Evolutionary conservation across 2,888 invertebrate genomes (phyloP).

Genomic region (Rhopalosiphum nymphaeae): DNA sequence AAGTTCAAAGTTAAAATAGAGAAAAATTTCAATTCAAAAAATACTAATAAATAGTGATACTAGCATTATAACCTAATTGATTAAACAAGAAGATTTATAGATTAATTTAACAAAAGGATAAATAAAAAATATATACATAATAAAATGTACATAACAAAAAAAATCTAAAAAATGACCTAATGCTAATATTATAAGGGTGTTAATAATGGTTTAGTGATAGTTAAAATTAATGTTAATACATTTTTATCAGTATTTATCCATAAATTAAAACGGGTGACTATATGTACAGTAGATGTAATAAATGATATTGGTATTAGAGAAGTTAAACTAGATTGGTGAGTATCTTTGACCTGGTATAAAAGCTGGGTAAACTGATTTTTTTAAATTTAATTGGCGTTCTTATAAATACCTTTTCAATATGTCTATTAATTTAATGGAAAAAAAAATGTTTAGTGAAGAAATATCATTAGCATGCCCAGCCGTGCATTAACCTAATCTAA

Average conservation of each 20-base stretch:
- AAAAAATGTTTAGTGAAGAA: background rate
- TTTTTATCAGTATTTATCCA: background rate
- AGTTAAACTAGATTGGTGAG: background rate
- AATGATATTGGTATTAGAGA: background rate
- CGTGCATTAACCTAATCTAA: background rate
- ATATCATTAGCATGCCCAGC: background rate
- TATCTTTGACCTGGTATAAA: background rate
- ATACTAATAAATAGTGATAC: too few relatives aligned
- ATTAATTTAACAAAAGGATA: background rate
- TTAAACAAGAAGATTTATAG: background rate
- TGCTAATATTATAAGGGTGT: background rate
- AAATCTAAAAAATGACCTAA: background rate
- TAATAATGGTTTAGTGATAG: background rate
- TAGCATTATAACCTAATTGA: too few relatives aligned
- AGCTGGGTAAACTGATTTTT: background rate
- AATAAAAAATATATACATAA: background rate
- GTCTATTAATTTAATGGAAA: background rate
- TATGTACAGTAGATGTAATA: background rate
- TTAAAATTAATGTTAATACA: background rate
- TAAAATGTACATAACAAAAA: background rate
- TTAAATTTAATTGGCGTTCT: background rate
- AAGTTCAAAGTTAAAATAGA: too few relatives aligned
- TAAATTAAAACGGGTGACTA: background rate
- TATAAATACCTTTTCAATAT: background rate
- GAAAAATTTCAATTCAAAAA: too few relatives aligned